Evolutionary conservation across 1,140 invertebrate genomes (phyloP).

Genomic region (Conus betulinus): DNA sequence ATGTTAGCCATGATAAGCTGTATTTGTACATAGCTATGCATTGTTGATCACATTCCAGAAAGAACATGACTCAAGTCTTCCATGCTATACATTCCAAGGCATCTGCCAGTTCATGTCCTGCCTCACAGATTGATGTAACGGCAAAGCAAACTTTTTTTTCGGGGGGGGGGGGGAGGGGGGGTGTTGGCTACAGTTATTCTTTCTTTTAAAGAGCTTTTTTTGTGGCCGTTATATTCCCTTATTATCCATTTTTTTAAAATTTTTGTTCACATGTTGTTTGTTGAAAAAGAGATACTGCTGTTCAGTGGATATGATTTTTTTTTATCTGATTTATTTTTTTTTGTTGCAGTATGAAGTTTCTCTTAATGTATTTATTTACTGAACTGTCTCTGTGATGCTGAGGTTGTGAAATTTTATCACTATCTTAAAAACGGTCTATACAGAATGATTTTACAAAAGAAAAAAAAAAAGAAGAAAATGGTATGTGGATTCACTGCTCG

Average conservation of each 20-base stretch:
- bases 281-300: background rate
- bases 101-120: too few species aligned
- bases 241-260: too few species aligned
- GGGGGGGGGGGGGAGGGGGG: too few species aligned
- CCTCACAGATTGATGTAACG: background rate
- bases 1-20: background rate
- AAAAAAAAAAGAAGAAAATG: background rate
- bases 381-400: background rate
- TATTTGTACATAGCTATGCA: background rate
- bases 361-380: background rate
- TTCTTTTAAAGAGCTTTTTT: too few species aligned
- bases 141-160: background rate
- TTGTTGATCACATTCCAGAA: conserved; percentile 1
- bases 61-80: background rate
- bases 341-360: background rate
- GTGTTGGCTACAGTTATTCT: too few species aligned
- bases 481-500: too few species aligned
- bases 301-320: background rate
- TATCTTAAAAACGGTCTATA: background rate
- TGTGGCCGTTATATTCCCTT: too few species aligned
- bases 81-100: background rate
- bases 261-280: background rate
- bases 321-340: background rate
- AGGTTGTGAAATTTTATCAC: background rate
- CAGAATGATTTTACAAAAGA: too few species aligned